Evolutionary conservation across 2,888 invertebrate species (phyloP).

Genomic region (Biston stratarius): DNA sequence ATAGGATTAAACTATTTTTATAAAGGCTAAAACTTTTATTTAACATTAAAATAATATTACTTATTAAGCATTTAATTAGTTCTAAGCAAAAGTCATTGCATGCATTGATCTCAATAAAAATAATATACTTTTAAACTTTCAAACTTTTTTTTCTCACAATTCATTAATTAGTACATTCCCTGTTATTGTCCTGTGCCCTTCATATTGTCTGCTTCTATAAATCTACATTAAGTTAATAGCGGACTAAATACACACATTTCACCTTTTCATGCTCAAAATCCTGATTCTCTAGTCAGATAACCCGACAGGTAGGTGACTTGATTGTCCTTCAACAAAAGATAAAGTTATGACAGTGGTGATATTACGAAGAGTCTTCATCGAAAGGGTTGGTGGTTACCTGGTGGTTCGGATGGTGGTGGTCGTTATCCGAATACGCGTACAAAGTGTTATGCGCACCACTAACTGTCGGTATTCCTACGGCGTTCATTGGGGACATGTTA

Average conservation of each 20-base stretch:
- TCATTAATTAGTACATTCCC: no score
- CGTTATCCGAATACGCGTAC: slow-evolving; percentile 77
- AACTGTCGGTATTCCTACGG: slow-evolving; percentile 74
- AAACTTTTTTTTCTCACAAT: no score
- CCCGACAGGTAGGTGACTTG: slow-evolving; percentile 59
- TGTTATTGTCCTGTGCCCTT: background rate
- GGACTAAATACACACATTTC: slow-evolving; percentile 35
- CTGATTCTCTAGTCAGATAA: slow-evolving; percentile 61
- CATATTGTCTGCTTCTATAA: background rate
- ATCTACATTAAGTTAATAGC: background rate
- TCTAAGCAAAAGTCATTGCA: no score
- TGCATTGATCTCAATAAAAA: no score
- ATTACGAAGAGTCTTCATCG: slow-evolving; percentile 69
- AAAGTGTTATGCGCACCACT: slow-evolving; percentile 66
- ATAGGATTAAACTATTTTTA: no score
- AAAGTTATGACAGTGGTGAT: slow-evolving; percentile 45
- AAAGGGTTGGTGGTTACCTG: slow-evolving; percentile 80
- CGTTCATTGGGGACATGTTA: slow-evolving; percentile 73
- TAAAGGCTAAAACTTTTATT: no score
- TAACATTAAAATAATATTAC: no score
- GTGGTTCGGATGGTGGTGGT: slow-evolving; percentile 53
- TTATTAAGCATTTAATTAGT: no score
- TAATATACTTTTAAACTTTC: no score
- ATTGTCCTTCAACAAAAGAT: slow-evolving; percentile 63
- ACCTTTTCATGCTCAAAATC: slow-evolving; percentile 57